Evolutionary conservation across 2,888 invertebrate species (phyloP), one percentile per base, ranked within the genome.

Genomic region (Pheosia tremula): DNA sequence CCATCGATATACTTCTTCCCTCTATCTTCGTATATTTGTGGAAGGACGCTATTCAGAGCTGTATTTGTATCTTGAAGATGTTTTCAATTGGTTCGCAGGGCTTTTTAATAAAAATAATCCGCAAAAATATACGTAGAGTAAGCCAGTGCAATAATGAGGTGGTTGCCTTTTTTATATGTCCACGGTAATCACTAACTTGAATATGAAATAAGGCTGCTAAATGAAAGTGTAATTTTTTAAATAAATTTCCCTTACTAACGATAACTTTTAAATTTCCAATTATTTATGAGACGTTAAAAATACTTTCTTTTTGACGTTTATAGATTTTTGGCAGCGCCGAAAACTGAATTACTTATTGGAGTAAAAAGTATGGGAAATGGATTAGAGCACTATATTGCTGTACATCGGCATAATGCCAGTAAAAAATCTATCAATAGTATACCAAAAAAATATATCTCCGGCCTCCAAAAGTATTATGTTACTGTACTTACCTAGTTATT

Each of bases 371-470:
- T 24, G 24, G 4, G n/a, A 11, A 47, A 43, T 7, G 39, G 2
- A 7, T 9, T 9, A 3, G 3, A 43, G 10, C 1, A 43, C 3
- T 9, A 8, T 9, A 9, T 43, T 43, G 10, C 10, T 43, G 9
- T 43, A 43, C n/a, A 47, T 47, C n/a, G 47, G 47, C n/a, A 47
- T 47, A 47, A 47, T n/a, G n/a, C n/a, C 24, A 47, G 47, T n/a
- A 47, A 11, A 47, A 47, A 47, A 43, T 0, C 43, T 9, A 9
- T 43, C 8, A 8, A 47, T n/a, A 47, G 47, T 47, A n/a, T 47
- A 47, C 47, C 47, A 47, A 47, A 47, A 47, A 47, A 5, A 7
- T 50, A n/a, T 50, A 7, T 2, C 50, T 13, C 50, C 50, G 24
- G 1, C 5, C 5, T 50, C 47, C 47, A 13, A 52, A 36, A 36